phyloP scores from a whole-genome alignment of 2,797 vertebrate species.

The Lateolabrax maculatus region DNA sequence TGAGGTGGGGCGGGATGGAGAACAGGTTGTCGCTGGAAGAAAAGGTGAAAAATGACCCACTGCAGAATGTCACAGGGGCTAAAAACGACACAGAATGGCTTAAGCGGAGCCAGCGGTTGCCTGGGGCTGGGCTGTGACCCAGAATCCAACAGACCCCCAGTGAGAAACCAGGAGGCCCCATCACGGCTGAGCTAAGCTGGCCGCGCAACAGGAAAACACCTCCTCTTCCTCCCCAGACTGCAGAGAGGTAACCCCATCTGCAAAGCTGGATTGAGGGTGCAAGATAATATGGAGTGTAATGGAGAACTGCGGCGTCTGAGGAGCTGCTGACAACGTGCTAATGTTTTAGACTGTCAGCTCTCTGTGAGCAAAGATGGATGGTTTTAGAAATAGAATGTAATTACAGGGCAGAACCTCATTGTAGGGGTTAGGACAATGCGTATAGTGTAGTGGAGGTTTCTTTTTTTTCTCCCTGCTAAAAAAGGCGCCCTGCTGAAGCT shows the following conservation, averaged over 20 bases:
- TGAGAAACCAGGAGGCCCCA: conserved; percentile 65
- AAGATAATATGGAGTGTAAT: conserved; percentile 71
- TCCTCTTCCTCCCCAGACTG: conserved; percentile 52
- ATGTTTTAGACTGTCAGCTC: conserved; percentile 80
- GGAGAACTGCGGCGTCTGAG: conserved; percentile 65
- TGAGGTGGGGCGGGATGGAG: conserved; percentile 51
- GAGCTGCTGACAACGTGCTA: conserved; percentile 78
- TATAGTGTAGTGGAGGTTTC: conserved; percentile 44
- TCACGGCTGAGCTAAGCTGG: conserved; percentile 57
- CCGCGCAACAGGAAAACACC: conserved; percentile 64
- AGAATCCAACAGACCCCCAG: conserved; percentile 71
- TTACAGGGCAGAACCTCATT: conserved; percentile 74
- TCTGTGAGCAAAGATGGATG: conserved; percentile 71
- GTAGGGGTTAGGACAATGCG: conserved; percentile 68
- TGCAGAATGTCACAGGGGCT: conserved; percentile 47
- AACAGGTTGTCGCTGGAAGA: conserved; percentile 64
- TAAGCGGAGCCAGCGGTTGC: conserved; percentile 61
- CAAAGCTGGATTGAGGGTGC: conserved; percentile 42
- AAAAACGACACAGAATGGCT: conserved; percentile 55
- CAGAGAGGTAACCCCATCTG: conserved; percentile 72
- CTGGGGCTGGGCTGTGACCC: conserved; percentile 71
- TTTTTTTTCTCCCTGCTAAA: conserved; percentile 35
- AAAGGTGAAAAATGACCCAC: conserved; percentile 68
- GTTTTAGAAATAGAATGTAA: conserved; percentile 77
- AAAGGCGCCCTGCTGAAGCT: conserved; percentile 11